These are phyloP conservation scores for Polymixis lichenea DNA, from an alignment of 2,888 invertebrate genomes.

Conservation along the genomic window DNA sequence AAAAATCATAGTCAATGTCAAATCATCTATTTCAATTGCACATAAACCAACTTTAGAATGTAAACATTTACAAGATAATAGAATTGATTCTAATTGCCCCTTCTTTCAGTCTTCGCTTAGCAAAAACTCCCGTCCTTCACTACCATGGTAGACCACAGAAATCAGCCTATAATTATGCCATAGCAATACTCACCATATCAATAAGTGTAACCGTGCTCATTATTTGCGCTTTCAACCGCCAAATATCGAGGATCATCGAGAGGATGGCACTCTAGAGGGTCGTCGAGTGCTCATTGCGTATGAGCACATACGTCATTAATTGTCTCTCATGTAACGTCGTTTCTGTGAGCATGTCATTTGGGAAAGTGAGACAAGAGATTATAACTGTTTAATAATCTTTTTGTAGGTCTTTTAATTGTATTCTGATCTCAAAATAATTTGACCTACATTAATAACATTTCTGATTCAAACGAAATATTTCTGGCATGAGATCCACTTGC, in stretches of 20 bases:
- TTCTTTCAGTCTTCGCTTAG: neutral
- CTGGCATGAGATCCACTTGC: neutral
- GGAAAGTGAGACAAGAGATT: neutral
- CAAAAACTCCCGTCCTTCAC: neutral
- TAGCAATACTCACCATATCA: slow-evolving; percentile 12
- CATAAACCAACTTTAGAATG: neutral
- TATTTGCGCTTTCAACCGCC: slow-evolving; percentile 60
- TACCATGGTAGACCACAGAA: neutral
- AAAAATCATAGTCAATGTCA: too few species aligned
- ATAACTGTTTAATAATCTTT: neutral
- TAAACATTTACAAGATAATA: neutral
- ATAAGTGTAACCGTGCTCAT: slow-evolving; percentile 52
- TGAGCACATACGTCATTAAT: slow-evolving; percentile 54
- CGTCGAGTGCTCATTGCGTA: slow-evolving; percentile 35
- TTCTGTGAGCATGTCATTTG: slow-evolving; percentile 2
- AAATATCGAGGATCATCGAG: slow-evolving; percentile 60
- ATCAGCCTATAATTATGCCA: neutral
- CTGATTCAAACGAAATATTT: neutral
- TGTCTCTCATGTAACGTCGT: slow-evolving; percentile 33
- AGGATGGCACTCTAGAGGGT: slow-evolving; percentile 45
- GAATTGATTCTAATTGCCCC: neutral
- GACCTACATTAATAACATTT: neutral
- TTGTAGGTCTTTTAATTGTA: neutral
- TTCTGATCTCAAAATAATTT: neutral
- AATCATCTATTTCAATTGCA: neutral